Percentiles rank a stretch among this genome's conserved stretches.
Conservation (phyloP, 2,888 invertebrate species). For the Lacanobia wlatinum region DNA sequence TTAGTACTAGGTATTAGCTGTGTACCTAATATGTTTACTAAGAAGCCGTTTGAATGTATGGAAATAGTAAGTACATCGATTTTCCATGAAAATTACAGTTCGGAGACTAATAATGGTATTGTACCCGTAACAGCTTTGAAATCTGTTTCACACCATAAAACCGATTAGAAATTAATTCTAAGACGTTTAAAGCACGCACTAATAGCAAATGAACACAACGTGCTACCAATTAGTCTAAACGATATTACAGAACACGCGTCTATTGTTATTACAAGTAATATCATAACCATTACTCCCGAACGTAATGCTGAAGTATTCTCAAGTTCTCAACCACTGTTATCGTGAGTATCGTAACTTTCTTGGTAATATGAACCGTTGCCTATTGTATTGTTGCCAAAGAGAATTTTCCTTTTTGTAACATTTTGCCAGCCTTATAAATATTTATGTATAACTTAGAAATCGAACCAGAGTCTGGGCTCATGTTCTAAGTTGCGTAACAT, state of each 20-base stretch:
- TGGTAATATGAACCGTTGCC: slow-evolving; percentile 34
- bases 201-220: slow-evolving; percentile 38
- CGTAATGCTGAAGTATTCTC: slow-evolving; percentile 38
- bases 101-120: slow-evolving; percentile 22
- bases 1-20: slow-evolving; percentile 7
- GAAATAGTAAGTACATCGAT: slow-evolving; percentile 8
- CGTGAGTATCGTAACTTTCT: slow-evolving; percentile 41
- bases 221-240: slow-evolving; percentile 39
- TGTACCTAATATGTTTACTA: slow-evolving; percentile 5
- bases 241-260: slow-evolving; percentile 35
- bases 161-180: slow-evolving; percentile 21
- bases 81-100: slow-evolving; percentile 10
- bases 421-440: slow-evolving; percentile 41
- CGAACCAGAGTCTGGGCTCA: slow-evolving; percentile 9
- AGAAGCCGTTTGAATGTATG: slow-evolving; percentile 12
- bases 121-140: slow-evolving; percentile 11
- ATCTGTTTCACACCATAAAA: slow-evolving; percentile 35
- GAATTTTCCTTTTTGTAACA: slow-evolving; percentile 36
- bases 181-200: slow-evolving; percentile 13
- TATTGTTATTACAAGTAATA: slow-evolving; percentile 47
- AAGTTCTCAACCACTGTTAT: slow-evolving; percentile 38
- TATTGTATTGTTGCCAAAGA: slow-evolving; percentile 48
- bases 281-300: slow-evolving; percentile 30
- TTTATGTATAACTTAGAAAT: slow-evolving; percentile 30
- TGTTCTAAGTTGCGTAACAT: slow-evolving; percentile 24